phyloP scores from a whole-genome alignment of 2,888 invertebrate species.

The Yponomeuta plumbellus region DNA sequence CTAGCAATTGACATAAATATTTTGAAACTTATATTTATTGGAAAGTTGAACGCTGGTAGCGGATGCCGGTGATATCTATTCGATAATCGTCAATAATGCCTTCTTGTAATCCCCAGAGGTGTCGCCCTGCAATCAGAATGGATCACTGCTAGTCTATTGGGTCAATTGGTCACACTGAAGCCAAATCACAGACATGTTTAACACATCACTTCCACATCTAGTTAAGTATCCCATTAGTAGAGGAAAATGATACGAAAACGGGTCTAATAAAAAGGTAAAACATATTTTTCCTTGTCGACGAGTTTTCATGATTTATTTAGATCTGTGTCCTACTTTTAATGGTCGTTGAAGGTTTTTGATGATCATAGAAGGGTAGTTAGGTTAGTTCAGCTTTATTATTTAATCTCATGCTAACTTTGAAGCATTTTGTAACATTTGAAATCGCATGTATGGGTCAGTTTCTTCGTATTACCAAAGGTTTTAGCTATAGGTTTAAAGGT shows the following conservation, averaged over 20 bases:
- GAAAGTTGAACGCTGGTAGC: conserved; percentile 2
- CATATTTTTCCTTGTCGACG: not conserved
- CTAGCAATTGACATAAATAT: conserved; percentile 14
- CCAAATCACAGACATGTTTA: not conserved
- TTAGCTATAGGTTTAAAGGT: too few relatives aligned
- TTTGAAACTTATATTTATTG: conserved; percentile 39
- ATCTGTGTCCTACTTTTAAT: conserved; percentile 9
- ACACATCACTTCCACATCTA: not conserved
- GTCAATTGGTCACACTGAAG: not conserved
- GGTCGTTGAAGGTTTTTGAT: conserved; percentile 7
- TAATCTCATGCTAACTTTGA: conserved; percentile 1
- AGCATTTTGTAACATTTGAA: not conserved
- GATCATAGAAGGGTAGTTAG: not conserved
- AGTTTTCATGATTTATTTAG: conserved; percentile 1
- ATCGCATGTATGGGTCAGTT: conserved; percentile 15
- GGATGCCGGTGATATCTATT: conserved; percentile 54
- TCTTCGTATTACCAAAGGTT: not conserved
- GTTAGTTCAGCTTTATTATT: too few relatives aligned
- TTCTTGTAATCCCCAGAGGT: conserved; percentile 96
- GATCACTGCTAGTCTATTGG: conserved; percentile 30
- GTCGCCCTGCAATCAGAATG: conserved; percentile 86
- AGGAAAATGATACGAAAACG: not conserved
- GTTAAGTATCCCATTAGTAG: conserved; percentile 7
- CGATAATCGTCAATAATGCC: conserved; percentile 90
- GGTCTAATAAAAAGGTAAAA: not conserved